Base-by-base conservation (phyloP, 2,888 invertebrate species). In the Ichneumon xanthorius region DNA sequence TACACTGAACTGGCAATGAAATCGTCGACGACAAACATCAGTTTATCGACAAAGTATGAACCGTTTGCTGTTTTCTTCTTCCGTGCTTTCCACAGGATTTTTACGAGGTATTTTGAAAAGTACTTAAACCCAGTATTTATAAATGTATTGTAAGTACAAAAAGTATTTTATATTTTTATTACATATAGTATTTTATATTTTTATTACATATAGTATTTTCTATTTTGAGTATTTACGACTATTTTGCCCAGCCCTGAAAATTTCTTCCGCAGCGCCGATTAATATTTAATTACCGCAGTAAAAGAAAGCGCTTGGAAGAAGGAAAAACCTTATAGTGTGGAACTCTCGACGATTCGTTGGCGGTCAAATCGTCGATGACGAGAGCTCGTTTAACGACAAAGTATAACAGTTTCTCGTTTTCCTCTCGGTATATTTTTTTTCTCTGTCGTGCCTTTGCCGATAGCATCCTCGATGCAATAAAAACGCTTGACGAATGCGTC, bases 401-500 rank as follows among this genome's bases (percentile, higher is more conserved):
- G 75, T 79, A 37, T 48, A 55, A 65, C 77, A n/a, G 30, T 48
- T 50, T 16, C 9, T 19, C 70, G 30, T 33, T 48, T 77, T 77
- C 53, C 37, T 58, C 16, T 30, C 26, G 30, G 19, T 11, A 19
- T 71, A 68, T 30, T 63, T 22, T 84, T 26, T n/a, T 26, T 68
- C 6, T 82, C 75, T 30, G 68, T 58, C 37, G 65, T 76, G 58
- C 75, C 83, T 85, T 85, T 80, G 78, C 68, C 70, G 73, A 79
- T 78, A 73, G 65, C 73, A 75, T 85, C 71, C 70, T 55, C 16
- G 88, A 63, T 82, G 87, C 85, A 87, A 88, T 90, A 89, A 89
- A 90, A 90, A 88, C 81, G 76, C 48, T 82, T 88, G 88, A 88
- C 88, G 86, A 87, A 90, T 88, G 88, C 86, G 78, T 77, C 76